A percentile compares a stretch with the other conserved stretches of the same genome.
Conservation (phyloP, 1,140 invertebrate genomes). For the Dinoponera quadriceps region DNA sequence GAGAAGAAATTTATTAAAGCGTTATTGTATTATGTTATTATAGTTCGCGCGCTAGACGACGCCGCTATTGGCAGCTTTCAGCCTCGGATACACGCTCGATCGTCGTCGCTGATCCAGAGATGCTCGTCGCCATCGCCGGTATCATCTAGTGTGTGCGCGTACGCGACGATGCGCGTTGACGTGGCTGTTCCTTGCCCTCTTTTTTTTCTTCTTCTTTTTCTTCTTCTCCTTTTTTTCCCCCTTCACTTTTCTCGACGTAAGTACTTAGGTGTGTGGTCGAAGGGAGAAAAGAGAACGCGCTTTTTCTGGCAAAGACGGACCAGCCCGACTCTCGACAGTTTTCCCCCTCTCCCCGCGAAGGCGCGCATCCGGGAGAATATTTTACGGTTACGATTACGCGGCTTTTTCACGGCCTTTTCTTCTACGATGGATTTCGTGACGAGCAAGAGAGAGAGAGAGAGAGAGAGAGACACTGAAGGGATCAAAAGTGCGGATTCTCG, state of each 20-base stretch:
- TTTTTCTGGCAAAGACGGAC: conserved; percentile 53
- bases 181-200: neutral
- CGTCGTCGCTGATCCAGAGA: too few relatives aligned
- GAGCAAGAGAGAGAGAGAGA: neutral
- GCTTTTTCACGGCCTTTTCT: neutral
- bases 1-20: too few relatives aligned
- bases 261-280: conserved; percentile 57
- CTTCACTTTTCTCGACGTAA: conserved; percentile 22
- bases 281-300: conserved; percentile 32
- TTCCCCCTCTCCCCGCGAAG: conserved; percentile 1
- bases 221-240: conserved; percentile 8
- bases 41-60: conserved; percentile 40
- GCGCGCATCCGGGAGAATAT: conserved; percentile 60
- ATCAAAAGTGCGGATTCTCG: neutral
- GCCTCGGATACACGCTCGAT: too few relatives aligned
- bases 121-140: too few relatives aligned
- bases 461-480: too few relatives aligned
- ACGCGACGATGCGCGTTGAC: too few relatives aligned
- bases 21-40: neutral
- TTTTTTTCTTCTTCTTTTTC: neutral
- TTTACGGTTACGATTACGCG: conserved; percentile 32
- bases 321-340: conserved; percentile 45
- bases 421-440: conserved; percentile 24
- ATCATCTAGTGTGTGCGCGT: too few relatives aligned
- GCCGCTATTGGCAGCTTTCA: conserved; percentile 29